These are phyloP conservation scores for Drosophila lacteicornis DNA, from an alignment of 1,140 invertebrate genomes.

Conservation along the genomic window DNA sequence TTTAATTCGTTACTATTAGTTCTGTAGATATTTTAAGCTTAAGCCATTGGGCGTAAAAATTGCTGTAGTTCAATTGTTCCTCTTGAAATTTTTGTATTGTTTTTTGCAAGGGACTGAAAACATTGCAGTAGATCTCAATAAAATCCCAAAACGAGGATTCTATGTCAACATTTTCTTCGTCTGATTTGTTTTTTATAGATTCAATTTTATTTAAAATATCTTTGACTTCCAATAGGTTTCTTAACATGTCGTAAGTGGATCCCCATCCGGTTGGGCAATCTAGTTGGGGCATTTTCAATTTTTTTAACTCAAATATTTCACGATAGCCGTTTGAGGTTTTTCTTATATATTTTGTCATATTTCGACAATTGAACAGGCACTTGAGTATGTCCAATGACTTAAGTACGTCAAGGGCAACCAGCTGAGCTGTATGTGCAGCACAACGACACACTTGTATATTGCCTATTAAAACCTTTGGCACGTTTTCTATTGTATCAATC, in stretches of 20 bases:
- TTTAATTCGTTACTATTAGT: conserved; percentile 22
- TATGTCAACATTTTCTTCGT: conserved; percentile 13
- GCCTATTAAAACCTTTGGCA: too few relatives aligned
- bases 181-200: conserved; percentile 14
- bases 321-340: too few relatives aligned
- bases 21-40: conserved; percentile 22
- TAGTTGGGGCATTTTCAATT: conserved; percentile 20
- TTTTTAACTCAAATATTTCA: not conserved
- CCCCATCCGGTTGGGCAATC: conserved; percentile 40
- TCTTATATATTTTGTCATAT: too few relatives aligned
- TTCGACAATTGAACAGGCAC: too few relatives aligned
- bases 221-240: conserved; percentile 19
- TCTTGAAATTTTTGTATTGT: conserved; percentile 25
- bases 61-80: conserved; percentile 32
- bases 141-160: conserved; percentile 22
- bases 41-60: too few relatives aligned
- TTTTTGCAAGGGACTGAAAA: conserved; percentile 28
- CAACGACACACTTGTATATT: too few relatives aligned
- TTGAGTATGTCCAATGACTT: too few relatives aligned
- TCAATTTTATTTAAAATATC: conserved; percentile 13
- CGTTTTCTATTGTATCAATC: too few relatives aligned
- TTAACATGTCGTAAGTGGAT: conserved; percentile 30
- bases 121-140: conserved; percentile 12
- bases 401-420: too few relatives aligned
- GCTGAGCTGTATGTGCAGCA: too few relatives aligned